A percentile compares a stretch with the other conserved stretches of the same genome.
phyloP scores from a whole-genome alignment of 2,113 vertebrate species.

The Macquaria ambigua region DNA sequence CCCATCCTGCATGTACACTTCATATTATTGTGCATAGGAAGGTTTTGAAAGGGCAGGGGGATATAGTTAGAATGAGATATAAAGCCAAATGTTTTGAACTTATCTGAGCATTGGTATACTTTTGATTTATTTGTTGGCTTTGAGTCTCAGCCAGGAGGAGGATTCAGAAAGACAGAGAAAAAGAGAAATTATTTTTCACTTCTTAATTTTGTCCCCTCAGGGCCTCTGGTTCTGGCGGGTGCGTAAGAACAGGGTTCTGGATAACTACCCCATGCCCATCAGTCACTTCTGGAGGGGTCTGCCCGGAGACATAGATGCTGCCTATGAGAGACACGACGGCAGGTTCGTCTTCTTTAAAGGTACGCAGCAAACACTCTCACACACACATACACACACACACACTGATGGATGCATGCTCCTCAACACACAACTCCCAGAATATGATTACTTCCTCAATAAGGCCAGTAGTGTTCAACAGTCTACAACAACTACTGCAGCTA shows the following conservation, averaged over 20 bases:
- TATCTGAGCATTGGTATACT: neutral
- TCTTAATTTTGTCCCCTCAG: conserved; percentile 70
- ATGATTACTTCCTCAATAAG: neutral
- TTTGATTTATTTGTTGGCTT: neutral
- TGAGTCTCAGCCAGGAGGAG: neutral
- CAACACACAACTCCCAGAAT: neutral
- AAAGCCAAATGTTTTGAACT: neutral
- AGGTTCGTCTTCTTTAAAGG: conserved; percentile 98
- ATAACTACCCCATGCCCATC: conserved; percentile 98
- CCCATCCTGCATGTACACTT: neutral
- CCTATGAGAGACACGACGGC: conserved; percentile 95
- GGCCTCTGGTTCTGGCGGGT: conserved; percentile 99
- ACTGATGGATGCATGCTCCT: neutral
- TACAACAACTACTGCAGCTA: neutral
- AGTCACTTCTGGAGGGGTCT: conserved; percentile 98
- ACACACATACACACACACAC: neutral
- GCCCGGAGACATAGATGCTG: conserved; percentile 92
- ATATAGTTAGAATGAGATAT: neutral
- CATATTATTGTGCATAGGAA: neutral
- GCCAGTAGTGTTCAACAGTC: neutral
- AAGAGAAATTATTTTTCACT: neutral
- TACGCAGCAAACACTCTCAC: conserved; percentile 61
- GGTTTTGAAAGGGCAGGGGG: neutral
- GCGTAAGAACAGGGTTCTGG: conserved; percentile 93
- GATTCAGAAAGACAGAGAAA: neutral